Evolutionary conservation across 1,140 invertebrate species (phyloP).

Genomic region (Brachionus sp.): DNA sequence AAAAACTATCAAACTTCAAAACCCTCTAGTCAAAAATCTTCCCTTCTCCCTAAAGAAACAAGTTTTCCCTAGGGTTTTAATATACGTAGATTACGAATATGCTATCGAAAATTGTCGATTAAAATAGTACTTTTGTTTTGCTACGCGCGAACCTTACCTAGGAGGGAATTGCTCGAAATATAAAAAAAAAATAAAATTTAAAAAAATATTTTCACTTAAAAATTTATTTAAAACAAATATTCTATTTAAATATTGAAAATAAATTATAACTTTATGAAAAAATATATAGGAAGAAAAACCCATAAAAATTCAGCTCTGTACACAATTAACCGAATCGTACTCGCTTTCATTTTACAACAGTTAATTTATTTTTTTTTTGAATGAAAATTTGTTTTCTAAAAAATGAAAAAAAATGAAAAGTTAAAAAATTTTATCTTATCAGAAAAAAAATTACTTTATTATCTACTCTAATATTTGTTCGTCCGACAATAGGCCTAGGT

Average conservation of each 20-base stretch:
- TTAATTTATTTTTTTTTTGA: constrained; percentile 9
- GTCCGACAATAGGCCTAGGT: not conserved
- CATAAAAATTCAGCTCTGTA: not conserved
- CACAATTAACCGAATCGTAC: not conserved
- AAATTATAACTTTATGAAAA: not conserved
- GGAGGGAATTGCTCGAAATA: not conserved
- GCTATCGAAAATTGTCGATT: no score
- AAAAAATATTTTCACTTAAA: not conserved
- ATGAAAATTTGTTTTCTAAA: constrained; percentile 14
- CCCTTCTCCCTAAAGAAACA: no score
- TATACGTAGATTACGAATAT: no score
- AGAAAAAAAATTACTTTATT: constrained; percentile 12
- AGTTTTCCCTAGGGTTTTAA: no score
- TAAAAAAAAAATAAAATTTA: not conserved
- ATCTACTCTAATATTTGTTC: not conserved
- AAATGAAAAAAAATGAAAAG: not conserved
- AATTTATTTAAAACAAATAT: not conserved
- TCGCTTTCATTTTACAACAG: not conserved
- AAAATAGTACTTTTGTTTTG: no score
- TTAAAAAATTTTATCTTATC: not conserved
- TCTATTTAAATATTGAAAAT: not conserved
- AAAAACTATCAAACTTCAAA: no score
- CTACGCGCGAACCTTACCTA: no score
- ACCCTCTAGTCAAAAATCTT: no score
- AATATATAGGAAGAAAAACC: not conserved